Evolutionary conservation across 2,113 vertebrate species (phyloP).

Genomic region (Sorex araneus): DNA sequence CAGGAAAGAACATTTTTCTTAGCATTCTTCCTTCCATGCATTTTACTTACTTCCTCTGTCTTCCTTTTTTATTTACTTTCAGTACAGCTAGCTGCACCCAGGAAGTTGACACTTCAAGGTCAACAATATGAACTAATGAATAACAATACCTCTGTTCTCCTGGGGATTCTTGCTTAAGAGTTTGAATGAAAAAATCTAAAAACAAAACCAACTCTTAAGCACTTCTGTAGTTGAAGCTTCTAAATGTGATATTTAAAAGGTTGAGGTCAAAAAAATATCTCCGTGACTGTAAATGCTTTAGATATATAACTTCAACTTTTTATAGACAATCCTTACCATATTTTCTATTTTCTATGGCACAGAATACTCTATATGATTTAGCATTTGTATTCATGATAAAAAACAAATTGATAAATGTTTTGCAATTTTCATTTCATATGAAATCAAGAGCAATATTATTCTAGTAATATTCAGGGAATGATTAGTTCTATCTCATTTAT

Average conservation of each 20-base stretch:
- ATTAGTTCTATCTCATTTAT: slow-evolving; percentile 76
- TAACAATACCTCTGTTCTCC: slow-evolving; percentile 57
- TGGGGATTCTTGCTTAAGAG: not conserved
- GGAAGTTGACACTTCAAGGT: slow-evolving; percentile 81
- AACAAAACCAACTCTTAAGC: not conserved
- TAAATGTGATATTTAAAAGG: slow-evolving; percentile 31
- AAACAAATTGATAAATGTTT: slow-evolving; percentile 55
- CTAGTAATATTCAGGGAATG: slow-evolving; percentile 59
- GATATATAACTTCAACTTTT: slow-evolving; percentile 30
- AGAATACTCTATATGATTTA: not conserved
- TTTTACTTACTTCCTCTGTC: slow-evolving; percentile 69
- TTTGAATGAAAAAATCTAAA: slow-evolving; percentile 12
- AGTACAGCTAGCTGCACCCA: slow-evolving; percentile 64
- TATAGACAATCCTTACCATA: not conserved
- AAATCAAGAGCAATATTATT: slow-evolving; percentile 65
- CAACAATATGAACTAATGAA: slow-evolving; percentile 73
- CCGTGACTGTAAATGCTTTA: not conserved
- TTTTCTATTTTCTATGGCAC: not conserved
- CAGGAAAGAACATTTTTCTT: slow-evolving; percentile 80
- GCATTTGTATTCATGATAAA: slow-evolving; percentile 53
- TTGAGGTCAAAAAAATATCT: not conserved
- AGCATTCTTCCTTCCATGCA: slow-evolving; percentile 61
- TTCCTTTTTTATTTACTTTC: slow-evolving; percentile 58
- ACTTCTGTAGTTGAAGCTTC: not conserved
- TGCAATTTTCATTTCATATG: slow-evolving; percentile 67